Evolutionary conservation across 2,113 vertebrate genomes (phyloP), one percentile per base, ranked within the genome.

Genomic region (Bettongia penicillata): DNA sequence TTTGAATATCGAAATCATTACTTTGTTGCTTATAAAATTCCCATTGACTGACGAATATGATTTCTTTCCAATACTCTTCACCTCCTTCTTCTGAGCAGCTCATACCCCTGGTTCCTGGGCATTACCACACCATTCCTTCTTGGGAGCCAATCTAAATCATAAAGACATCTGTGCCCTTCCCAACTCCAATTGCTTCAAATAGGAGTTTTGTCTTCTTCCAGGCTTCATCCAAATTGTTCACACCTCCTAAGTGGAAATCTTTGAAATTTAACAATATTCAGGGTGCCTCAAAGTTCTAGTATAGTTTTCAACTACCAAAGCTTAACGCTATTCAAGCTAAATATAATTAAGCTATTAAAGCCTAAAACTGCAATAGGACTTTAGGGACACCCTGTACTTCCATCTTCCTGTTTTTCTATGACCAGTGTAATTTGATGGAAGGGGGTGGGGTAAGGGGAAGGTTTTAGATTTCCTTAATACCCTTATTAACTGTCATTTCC

Each of bases 111-210:
- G 94, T 90, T 51, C n/a, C 91, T 91, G 93, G 89, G 91, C 51
- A 55, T 49, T 94, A 94, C 47, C 55, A 84, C 68, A 84, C 91
- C 93, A 94, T 52, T 97, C 37, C 97, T 96, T 94, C 95, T 93
- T 94, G 93, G 26, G 48, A n/a, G 91, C 90, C 97, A 98, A 96
- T 61, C 8, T 90, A 92, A 89, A 96, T 96, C 96, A 97, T 93
- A 96, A 96, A 96, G 96, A 97, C 96, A 97, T 97, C 95, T 97
- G 96, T 95, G 92, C 93, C 97, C 94, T 93, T 91, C 94, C 90
- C 93, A 96, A 93, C 97, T 97, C 96, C 96, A 98, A 94, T 95
- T 53, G 28, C 61, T 68, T 68, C 31, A 22, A 84, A 84, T 43
- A 23, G 1, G 19, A 84, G 68, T 84, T 84, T 43, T 84, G n/a